Evolutionary conservation across 1,140 invertebrate species (phyloP).

Genomic region (Drosophila nannoptera): DNA sequence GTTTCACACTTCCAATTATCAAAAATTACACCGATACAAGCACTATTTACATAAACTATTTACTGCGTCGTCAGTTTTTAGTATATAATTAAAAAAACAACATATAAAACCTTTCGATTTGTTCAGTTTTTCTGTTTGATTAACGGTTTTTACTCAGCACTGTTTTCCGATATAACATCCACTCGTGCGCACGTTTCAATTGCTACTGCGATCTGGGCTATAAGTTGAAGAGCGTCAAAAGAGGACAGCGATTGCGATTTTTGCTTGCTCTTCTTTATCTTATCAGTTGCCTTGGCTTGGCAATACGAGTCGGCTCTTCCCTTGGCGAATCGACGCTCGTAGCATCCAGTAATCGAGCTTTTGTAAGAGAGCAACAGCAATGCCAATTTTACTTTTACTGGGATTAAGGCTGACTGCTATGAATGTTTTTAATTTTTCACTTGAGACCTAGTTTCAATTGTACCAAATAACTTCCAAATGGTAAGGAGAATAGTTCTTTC

Average conservation of each 20-base stretch:
- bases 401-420: conserved; percentile 25
- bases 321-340: background rate
- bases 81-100: conserved; percentile 20
- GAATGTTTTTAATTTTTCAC: background rate
- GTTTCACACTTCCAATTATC: conserved; percentile 7
- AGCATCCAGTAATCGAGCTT: background rate
- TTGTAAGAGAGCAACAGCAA: background rate
- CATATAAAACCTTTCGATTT: conserved; percentile 18
- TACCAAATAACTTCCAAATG: no score
- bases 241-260: conserved; percentile 8
- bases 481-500: no score
- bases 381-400: background rate
- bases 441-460: no score
- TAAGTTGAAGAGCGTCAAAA: conserved; percentile 19
- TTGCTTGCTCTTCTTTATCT: conserved; percentile 24
- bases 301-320: background rate
- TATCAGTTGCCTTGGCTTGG: conserved; percentile 20
- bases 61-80: conserved; percentile 21
- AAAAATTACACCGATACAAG: conserved; percentile 20
- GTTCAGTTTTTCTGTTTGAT: conserved; percentile 20
- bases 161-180: conserved; percentile 30
- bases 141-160: conserved; percentile 40
- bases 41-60: conserved; percentile 8
- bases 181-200: conserved; percentile 44
- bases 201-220: conserved; percentile 49